Evolutionary conservation across 1,140 invertebrate species (phyloP).

Genomic region (Atta texana): DNA sequence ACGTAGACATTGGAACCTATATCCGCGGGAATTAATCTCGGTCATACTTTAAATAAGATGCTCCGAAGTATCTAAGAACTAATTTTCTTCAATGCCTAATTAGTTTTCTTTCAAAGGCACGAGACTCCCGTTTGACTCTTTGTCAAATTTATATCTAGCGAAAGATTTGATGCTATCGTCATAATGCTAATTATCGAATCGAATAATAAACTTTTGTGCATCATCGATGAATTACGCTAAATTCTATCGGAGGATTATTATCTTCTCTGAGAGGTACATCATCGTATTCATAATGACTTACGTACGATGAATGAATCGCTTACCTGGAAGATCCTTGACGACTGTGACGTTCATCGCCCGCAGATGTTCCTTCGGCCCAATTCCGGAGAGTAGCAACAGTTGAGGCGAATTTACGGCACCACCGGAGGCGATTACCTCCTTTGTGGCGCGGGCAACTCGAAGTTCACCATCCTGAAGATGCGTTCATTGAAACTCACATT

Average conservation of each 20-base stretch:
- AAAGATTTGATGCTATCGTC: too few species aligned
- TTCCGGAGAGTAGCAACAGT: slow-evolving; percentile 90
- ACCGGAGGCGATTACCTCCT: slow-evolving; percentile 87
- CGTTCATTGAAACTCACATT: slow-evolving; percentile 65
- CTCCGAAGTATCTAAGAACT: neutral
- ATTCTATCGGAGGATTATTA: slow-evolving; percentile 1
- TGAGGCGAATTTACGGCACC: slow-evolving; percentile 90
- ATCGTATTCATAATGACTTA: slow-evolving; percentile 29
- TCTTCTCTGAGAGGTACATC: neutral
- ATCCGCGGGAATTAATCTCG: neutral
- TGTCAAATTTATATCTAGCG: neutral
- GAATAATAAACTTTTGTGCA: slow-evolving; percentile 11
- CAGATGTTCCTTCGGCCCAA: slow-evolving; percentile 89
- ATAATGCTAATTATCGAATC: neutral
- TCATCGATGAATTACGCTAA: slow-evolving; percentile 26
- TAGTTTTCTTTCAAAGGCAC: neutral
- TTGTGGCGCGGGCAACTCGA: slow-evolving; percentile 76
- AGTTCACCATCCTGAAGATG: slow-evolving; percentile 71
- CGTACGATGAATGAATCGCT: slow-evolving; percentile 43
- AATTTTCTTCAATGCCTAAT: neutral
- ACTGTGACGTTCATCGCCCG: slow-evolving; percentile 83
- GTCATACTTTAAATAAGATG: neutral
- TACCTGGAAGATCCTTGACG: slow-evolving; percentile 88
- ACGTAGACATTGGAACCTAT: neutral
- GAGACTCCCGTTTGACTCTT: neutral